A percentile compares a stretch with the other conserved stretches of the same genome.
phyloP scores from a whole-genome alignment of 2,888 invertebrate species.

The Drosophila putrida region DNA sequence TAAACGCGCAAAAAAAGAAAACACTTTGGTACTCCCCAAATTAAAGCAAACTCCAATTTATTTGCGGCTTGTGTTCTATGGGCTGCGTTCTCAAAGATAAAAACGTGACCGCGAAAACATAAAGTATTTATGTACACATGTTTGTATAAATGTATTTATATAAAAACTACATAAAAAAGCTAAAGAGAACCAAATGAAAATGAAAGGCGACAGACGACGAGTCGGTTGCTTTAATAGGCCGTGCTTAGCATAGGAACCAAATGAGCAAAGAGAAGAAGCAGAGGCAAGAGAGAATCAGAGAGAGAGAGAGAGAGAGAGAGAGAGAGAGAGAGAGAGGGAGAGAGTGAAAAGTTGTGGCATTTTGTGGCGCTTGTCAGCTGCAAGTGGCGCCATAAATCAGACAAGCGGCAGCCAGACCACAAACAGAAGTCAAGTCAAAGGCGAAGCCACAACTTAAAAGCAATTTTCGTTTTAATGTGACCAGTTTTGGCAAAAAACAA shows the following conservation, averaged over 20 bases:
- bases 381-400: conserved; percentile 78
- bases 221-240: conserved; percentile 53
- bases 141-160: conserved; percentile 6
- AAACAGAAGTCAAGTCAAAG: conserved; percentile 67
- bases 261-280: neutral
- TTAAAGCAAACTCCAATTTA: conserved; percentile 58
- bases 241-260: conserved; percentile 34
- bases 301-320: neutral
- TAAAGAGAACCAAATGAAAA: conserved; percentile 52
- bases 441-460: conserved; percentile 40
- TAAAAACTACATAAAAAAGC: conserved; percentile 7
- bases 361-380: conserved; percentile 65
- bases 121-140: conserved; percentile 30
- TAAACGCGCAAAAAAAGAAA: conserved; percentile 12
- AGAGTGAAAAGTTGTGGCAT: conserved; percentile 49
- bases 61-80: conserved; percentile 32
- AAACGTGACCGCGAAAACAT: conserved; percentile 78
- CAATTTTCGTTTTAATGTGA: conserved; percentile 76
- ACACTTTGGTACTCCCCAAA: conserved; percentile 32
- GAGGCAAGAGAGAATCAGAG: neutral
- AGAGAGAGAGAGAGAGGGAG: neutral
- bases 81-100: conserved; percentile 65
- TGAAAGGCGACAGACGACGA: conserved; percentile 34
- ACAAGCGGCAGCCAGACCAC: conserved; percentile 42
- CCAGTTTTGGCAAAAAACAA: conserved; percentile 30